Conservation (phyloP, 2,113 vertebrate species). For the Prolemur simus region DNA sequence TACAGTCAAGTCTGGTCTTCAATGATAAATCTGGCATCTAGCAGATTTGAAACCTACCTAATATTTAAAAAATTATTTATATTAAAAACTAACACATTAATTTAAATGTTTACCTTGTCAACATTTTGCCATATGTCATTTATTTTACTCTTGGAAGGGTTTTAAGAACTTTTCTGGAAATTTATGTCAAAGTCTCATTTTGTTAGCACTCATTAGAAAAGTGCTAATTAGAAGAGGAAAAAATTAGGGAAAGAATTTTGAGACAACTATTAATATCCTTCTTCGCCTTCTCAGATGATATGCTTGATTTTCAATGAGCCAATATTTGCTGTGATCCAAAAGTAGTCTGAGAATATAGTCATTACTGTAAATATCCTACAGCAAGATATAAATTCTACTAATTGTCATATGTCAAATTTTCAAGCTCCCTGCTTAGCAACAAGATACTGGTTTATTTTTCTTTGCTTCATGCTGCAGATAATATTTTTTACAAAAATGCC, state of each 20-base stretch:
- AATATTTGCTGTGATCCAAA: constrained; percentile 61
- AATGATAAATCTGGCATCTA: neutral
- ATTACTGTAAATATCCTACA: constrained; percentile 61
- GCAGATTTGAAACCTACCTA: neutral
- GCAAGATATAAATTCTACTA: constrained; percentile 52
- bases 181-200: constrained; percentile 45
- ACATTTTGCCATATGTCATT: constrained; percentile 56
- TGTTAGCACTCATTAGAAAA: constrained; percentile 54
- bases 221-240: constrained; percentile 61
- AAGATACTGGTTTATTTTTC: constrained; percentile 23
- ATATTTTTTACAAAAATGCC: constrained; percentile 29
- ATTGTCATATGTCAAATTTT: constrained; percentile 60
- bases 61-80: neutral
- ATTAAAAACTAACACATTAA: constrained; percentile 23
- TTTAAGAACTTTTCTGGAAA: constrained; percentile 7
- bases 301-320: constrained; percentile 59
- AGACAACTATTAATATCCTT: constrained; percentile 67
- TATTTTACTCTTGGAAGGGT: constrained; percentile 10
- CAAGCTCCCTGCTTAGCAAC: neutral
- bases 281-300: constrained; percentile 35
- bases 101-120: constrained; percentile 5
- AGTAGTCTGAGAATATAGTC: constrained; percentile 60
- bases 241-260: constrained; percentile 39
- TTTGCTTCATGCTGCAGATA: neutral
- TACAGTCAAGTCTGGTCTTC: neutral